Base-by-base conservation (phyloP, 1,140 invertebrate species). In the Sminthurides bifidus region DNA sequence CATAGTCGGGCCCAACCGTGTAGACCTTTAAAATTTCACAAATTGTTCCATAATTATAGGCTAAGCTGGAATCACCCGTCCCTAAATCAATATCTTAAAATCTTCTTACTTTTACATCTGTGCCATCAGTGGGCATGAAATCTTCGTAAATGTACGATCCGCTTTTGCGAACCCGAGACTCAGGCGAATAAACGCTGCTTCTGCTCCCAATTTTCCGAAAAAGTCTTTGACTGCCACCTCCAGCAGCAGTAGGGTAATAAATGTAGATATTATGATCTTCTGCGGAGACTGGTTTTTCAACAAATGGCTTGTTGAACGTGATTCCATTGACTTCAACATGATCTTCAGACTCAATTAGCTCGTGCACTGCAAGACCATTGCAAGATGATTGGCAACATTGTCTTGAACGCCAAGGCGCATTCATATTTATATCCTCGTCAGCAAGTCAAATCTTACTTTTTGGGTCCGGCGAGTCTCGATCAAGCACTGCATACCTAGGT, bases 201-300 rank as follows among this genome's bases (percentile, higher is more conserved):
- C 95, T 79, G 71, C 92, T 95, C 48, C 93, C 95, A 71, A 98
- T 97, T 87, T 98, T 98, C 69, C 95, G 80, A 74, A 98, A 98
- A 37, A 98, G 75, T 65, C 92, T 77, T 70, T 98, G 95, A 70
- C 90, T 93, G 2, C 95, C 95, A 2, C 86, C 87, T 2, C 96
- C 96, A n/a, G 94, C 96, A 3, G 90, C 92, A 3, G 91, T 92
- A 0, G 95, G 96, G 75, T 98, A 99, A 73, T 99, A 99, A 66
- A 99, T 99, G 71, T 97, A 98, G 68, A 99, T 96, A 71, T 99
- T 99, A 72, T 99, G 96, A 75, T 99, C 94, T 75, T 99, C 96
- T 0, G 96, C 96, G 21, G 90, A 95, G 37, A 94, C 82, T 1
- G 93, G 93, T 70, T 98, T 98, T 72, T 99, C 96, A 0, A 99